These are phyloP conservation scores for Heliconius eleuchia DNA, from an alignment of 1,140 invertebrate genomes.

Conservation along the genomic window DNA sequence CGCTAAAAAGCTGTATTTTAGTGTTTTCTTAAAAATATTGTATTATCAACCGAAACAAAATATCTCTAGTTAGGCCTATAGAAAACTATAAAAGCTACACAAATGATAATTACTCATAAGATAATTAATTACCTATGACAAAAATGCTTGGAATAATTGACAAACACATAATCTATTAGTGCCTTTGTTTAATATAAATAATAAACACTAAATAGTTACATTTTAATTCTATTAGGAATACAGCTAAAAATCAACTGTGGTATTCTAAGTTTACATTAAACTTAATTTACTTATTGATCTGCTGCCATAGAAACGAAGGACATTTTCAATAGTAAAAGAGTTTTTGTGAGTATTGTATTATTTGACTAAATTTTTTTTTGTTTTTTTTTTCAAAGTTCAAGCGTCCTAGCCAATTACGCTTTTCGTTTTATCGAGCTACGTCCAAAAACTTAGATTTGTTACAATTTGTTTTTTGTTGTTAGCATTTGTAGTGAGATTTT, in stretches of 20 bases:
- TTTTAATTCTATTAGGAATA: neutral
- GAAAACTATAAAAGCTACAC: constrained; percentile 23
- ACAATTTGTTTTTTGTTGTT: too few relatives aligned
- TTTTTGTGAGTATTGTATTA: too few relatives aligned
- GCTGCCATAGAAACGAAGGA: neutral
- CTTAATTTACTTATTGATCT: neutral
- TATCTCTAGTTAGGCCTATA: constrained; percentile 25
- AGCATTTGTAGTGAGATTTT: too few relatives aligned
- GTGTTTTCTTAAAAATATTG: neutral
- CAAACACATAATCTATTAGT: constrained; percentile 36
- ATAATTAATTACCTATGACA: constrained; percentile 24
- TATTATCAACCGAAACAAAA: neutral
- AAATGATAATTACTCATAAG: constrained; percentile 29
- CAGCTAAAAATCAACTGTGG: neutral
- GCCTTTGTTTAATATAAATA: constrained; percentile 25
- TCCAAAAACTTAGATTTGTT: too few relatives aligned
- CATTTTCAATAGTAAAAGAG: neutral
- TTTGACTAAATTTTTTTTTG: too few relatives aligned
- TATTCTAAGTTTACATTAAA: neutral
- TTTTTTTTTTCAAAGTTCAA: neutral
- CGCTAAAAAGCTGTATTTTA: neutral
- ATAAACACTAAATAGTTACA: neutral
- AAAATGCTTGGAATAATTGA: constrained; percentile 37
- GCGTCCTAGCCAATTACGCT: too few relatives aligned
- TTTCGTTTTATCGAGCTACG: too few relatives aligned